Conservation (phyloP, 2,113 vertebrate genomes). For the Cheilinus undulatus region DNA sequence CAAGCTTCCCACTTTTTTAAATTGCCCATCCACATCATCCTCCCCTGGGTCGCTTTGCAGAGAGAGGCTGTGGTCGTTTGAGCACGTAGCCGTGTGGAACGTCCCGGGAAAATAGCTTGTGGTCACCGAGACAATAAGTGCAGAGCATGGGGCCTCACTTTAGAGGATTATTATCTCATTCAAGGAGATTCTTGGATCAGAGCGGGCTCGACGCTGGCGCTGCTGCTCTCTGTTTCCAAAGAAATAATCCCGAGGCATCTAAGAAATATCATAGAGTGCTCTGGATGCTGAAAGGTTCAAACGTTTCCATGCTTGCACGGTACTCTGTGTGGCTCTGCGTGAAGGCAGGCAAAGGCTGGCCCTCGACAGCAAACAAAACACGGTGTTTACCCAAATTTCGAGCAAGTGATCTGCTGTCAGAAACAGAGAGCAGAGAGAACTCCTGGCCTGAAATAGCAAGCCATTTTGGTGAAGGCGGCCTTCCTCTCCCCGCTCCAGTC, state of each 20-base stretch:
- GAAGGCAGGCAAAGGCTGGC: conserved; percentile 23
- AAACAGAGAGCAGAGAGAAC: conserved; percentile 37
- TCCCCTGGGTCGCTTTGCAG: conserved; percentile 35
- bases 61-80: conserved; percentile 51
- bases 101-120: conserved; percentile 53
- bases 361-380: conserved; percentile 44
- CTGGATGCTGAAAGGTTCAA: conserved; percentile 6
- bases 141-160: conserved; percentile 46
- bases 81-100: conserved; percentile 59
- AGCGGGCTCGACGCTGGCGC: conserved; percentile 10
- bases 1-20: conserved; percentile 14
- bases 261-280: conserved; percentile 13
- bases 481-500: conserved; percentile 45
- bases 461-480: conserved; percentile 55
- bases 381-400: conserved; percentile 56
- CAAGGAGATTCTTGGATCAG: conserved; percentile 59
- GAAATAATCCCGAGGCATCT: conserved; percentile 38
- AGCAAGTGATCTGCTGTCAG: conserved; percentile 62
- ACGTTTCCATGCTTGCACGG: conserved; percentile 20
- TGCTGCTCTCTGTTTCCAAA: conserved; percentile 32
- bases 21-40: conserved; percentile 18
- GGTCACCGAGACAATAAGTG: conserved; percentile 70
- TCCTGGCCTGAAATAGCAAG: conserved; percentile 56
- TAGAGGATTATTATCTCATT: conserved; percentile 68
- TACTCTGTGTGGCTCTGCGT: conserved; percentile 12